phyloP scores from a whole-genome alignment of 1,140 invertebrate genomes.

The Heliconius eleuchia region DNA sequence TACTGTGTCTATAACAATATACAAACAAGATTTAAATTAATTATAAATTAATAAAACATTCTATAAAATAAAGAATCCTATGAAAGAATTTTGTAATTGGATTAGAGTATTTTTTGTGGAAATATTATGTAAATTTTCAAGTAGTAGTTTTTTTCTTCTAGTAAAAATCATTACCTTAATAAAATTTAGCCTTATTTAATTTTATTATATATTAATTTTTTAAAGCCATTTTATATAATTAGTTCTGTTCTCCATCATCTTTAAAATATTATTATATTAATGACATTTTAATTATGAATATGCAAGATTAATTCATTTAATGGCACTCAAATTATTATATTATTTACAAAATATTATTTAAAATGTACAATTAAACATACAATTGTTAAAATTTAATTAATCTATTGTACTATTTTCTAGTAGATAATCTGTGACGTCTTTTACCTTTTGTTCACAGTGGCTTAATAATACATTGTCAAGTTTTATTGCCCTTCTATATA shows the following conservation, averaged over 20 bases:
- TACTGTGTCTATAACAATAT: too few species aligned
- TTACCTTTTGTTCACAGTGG: conserved; percentile 57
- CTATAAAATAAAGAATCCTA: background rate
- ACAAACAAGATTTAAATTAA: background rate
- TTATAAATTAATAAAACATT: background rate
- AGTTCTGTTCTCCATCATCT: background rate
- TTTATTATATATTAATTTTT: background rate
- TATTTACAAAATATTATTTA: background rate
- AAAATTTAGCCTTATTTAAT: background rate
- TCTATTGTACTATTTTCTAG: conserved; percentile 66
- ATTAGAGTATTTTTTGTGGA: background rate
- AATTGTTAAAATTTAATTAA: conserved; percentile 9
- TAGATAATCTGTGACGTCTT: conserved; percentile 61
- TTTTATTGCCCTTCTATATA: conserved; percentile 55
- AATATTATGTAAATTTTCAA: background rate
- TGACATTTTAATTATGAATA: background rate
- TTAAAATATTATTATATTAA: background rate
- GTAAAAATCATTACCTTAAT: background rate
- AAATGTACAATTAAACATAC: conserved; percentile 4
- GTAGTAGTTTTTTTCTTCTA: too few species aligned
- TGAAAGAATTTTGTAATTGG: background rate
- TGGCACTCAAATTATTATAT: conserved; percentile 1
- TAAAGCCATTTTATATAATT: background rate
- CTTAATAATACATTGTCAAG: conserved; percentile 60
- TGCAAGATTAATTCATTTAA: background rate